Conservation (phyloP, 2,113 vertebrate species). For the Chloebia gouldiae region DNA sequence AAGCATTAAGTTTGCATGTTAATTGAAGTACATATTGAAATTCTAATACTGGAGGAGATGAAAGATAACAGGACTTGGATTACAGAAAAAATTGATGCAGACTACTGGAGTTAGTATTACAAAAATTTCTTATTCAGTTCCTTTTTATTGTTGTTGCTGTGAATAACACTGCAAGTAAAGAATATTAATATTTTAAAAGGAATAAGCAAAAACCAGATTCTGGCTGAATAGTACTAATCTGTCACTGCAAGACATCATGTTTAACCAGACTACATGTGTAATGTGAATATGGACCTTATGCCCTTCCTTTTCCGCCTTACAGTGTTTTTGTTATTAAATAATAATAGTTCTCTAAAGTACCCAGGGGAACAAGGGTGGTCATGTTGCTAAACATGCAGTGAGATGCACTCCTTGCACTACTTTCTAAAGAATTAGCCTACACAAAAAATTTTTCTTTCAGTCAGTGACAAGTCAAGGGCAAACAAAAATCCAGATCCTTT, state of each 20-base stretch:
- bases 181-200: slow-evolving; percentile 42
- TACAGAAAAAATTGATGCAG: neutral
- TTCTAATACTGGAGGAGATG: neutral
- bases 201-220: neutral
- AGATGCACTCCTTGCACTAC: neutral
- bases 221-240: neutral
- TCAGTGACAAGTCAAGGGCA: neutral
- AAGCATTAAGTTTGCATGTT: neutral
- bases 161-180: neutral
- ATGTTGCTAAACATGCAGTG: neutral
- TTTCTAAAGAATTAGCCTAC: neutral
- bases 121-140: neutral
- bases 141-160: neutral
- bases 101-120: neutral
- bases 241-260: neutral
- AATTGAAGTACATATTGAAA: neutral
- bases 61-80: neutral
- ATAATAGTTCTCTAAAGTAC: neutral
- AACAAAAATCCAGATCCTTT: neutral
- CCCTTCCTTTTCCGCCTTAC: neutral
- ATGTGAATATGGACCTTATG: neutral
- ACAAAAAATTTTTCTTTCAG: neutral
- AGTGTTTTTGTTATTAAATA: slow-evolving; percentile 22
- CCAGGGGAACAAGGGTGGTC: neutral
- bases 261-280: neutral